Conservation (phyloP, 2,113 vertebrate species). For the Artemisiospiza belli region DNA sequence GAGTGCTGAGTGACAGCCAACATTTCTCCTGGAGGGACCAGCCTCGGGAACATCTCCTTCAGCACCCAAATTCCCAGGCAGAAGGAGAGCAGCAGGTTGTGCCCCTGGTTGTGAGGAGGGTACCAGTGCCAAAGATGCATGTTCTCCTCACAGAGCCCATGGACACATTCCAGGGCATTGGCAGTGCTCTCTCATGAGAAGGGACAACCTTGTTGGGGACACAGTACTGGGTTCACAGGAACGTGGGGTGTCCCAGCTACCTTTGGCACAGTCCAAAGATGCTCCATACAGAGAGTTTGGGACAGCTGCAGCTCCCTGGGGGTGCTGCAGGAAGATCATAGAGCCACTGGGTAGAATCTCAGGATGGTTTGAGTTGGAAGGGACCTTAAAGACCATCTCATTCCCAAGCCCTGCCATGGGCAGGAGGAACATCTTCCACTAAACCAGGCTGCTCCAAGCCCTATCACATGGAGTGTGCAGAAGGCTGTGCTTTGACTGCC, state of each 20-base stretch:
- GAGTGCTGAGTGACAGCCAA: accelerated
- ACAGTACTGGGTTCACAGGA: accelerated
- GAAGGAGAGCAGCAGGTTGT: background rate
- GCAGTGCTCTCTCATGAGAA: background rate
- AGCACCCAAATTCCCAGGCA: background rate
- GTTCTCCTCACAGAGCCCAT: accelerated
- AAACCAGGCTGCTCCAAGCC: background rate
- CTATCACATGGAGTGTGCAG: accelerated
- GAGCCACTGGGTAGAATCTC: background rate
- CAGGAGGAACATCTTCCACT: background rate
- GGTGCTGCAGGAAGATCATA: background rate
- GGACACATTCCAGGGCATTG: background rate
- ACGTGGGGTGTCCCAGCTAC: accelerated
- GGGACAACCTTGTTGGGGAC: accelerated
- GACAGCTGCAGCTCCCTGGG: background rate
- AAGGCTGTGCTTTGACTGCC: background rate
- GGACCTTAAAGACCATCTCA: background rate
- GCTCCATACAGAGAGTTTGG: accelerated
- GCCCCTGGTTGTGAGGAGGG: background rate
- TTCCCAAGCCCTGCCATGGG: background rate
- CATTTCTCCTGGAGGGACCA: background rate
- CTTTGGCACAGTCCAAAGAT: background rate
- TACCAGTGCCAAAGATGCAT: background rate
- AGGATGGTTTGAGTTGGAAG: too few species aligned
- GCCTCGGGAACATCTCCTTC: background rate